These are phyloP conservation scores for Bos indicus DNA, from an alignment of 2,113 vertebrate species.

Conservation along the genomic window DNA sequence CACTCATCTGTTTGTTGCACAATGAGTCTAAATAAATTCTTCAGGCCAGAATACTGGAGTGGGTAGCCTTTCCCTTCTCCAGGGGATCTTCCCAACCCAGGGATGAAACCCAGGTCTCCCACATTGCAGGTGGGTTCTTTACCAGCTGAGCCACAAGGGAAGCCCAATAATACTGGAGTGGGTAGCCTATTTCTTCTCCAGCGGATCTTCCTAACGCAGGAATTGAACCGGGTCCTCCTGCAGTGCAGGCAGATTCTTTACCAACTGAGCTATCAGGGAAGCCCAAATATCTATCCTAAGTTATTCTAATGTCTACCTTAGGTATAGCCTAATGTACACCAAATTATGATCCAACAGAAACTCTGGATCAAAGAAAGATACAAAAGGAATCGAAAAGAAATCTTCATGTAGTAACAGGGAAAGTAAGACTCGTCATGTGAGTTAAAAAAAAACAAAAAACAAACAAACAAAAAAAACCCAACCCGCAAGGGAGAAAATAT, in stretches of 20 bases:
- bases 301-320: not conserved
- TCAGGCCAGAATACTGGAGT: not conserved
- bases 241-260: not conserved
- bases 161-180: not conserved
- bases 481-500: not conserved
- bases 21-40: not conserved
- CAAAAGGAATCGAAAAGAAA: not conserved
- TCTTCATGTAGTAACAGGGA: not conserved
- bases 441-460: not conserved
- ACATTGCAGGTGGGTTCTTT: not conserved
- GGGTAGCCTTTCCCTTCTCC: not conserved
- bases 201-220: rapidly evolving
- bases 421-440: not conserved
- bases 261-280: not conserved
- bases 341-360: not conserved
- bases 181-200: not conserved
- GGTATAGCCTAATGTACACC: not conserved
- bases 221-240: not conserved
- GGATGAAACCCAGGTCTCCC: not conserved
- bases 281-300: not conserved
- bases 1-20: not conserved
- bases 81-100: not conserved
- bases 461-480: not conserved
- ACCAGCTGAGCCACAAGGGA: not conserved
- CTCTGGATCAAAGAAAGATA: not conserved